Evolutionary conservation across 2,797 vertebrate genomes (phyloP), one percentile per base, ranked within the genome.

Genomic region (Aselliscus stoliczkanus): DNA sequence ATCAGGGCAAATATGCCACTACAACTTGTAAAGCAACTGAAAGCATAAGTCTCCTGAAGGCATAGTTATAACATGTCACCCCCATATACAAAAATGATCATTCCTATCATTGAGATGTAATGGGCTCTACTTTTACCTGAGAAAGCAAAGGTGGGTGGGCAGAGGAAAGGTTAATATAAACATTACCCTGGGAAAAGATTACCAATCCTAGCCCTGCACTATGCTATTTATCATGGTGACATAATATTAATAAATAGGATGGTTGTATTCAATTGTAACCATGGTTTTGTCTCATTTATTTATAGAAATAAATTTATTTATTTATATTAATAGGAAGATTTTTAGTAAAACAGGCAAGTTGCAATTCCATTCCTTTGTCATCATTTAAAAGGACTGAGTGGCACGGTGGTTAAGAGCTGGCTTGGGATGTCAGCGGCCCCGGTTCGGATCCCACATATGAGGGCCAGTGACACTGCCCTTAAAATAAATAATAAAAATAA

Each of bases 331-430:
- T 58, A 42, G 81, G 52, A 88, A 73, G 37, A 75, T 88, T 70
- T 92, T 95, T 88, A 88, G 77, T 75, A 81, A 93, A 95, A 85
- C 17, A 93, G 81, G 52, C 34, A 95, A 85, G 88, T 60, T 86
- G 44, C 70, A 94, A 37, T 60, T 72, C 67, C 34, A 90, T 95
- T 93, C 72, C 58, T 93, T 94, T 90, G 89, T 88, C 88, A 90
- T 81, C 54, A 94, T 47, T 94, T 85, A 65, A 69, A 89, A 95
- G 73, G 62, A 86, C 67, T 56, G 44, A 94, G n/a, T n/a, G n/a
- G n/a, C n/a, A n/a, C n/a, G n/a, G n/a, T n/a, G n/a, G n/a, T n/a
- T n/a, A n/a, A n/a, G n/a, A n/a, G n/a, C n/a, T n/a, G n/a, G n/a
- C n/a, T n/a, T n/a, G n/a, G n/a, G n/a, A n/a, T n/a, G n/a, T n/a